phyloP scores from a whole-genome alignment of 2,113 vertebrate genomes.

The Ameiurus melas region DNA sequence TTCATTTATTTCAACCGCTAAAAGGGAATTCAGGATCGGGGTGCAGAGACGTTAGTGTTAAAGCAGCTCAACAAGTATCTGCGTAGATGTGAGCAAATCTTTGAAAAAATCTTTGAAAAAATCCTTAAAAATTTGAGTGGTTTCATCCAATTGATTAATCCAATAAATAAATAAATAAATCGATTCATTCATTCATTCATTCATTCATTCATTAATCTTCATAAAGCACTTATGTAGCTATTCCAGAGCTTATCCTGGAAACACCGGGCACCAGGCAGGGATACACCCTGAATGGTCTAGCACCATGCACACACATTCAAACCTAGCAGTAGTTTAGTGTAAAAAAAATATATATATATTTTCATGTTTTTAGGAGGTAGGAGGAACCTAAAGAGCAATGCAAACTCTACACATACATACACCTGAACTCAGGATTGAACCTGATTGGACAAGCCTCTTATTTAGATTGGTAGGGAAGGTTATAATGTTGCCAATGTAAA shows the following conservation, averaged over 20 bases:
- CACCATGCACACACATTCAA: neutral
- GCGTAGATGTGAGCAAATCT: neutral
- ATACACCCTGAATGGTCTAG: neutral
- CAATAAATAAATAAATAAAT: neutral
- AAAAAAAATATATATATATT: too few species aligned
- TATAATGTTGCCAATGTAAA: neutral
- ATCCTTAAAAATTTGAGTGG: neutral
- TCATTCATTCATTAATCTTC: neutral
- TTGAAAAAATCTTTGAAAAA: neutral
- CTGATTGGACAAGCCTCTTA: neutral
- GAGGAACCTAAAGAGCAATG: neutral
- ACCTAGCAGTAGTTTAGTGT: neutral
- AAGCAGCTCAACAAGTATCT: neutral
- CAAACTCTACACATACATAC: neutral
- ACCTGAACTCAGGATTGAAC: neutral
- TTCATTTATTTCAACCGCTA: neutral
- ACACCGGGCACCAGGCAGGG: neutral
- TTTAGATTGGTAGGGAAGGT: neutral
- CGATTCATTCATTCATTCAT: neutral
- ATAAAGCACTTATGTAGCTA: neutral
- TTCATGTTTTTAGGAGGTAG: neutral
- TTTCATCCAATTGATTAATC: neutral
- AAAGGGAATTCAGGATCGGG: neutral
- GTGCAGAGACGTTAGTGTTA: neutral
- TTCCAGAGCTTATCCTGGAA: neutral